These are phyloP conservation scores for Mythimna albipuncta DNA, from an alignment of 2,888 invertebrate species.

Conservation along the genomic window DNA sequence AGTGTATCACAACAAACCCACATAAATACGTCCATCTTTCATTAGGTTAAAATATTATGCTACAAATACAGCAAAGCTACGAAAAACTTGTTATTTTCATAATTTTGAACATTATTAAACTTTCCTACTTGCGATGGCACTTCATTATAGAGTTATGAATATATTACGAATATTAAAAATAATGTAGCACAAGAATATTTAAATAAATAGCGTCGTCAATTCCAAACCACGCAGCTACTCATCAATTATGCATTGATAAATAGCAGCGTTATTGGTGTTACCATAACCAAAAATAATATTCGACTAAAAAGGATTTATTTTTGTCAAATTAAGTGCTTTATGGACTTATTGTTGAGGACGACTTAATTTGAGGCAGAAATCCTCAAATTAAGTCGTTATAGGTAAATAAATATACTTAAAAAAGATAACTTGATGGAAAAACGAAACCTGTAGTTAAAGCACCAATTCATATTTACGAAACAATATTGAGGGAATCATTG, in stretches of 20 bases:
- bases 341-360: not conserved
- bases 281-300: conserved; percentile 1
- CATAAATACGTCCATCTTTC: too few relatives aligned
- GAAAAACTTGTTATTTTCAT: not conserved
- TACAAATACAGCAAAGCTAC: not conserved
- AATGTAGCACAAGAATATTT: conserved; percentile 22
- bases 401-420: not conserved
- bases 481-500: not conserved
- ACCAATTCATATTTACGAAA: not conserved
- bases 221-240: conserved; percentile 7
- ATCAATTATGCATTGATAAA: conserved; percentile 29
- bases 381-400: not conserved
- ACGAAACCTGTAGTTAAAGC: not conserved
- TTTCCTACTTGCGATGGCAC: not conserved
- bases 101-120: not conserved
- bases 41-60: not conserved
- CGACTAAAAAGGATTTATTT: not conserved
- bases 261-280: not conserved
- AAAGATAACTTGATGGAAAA: not conserved
- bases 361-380: too few relatives aligned
- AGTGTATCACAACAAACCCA: too few relatives aligned
- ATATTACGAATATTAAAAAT: not conserved
- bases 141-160: not conserved
- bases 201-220: conserved; percentile 23
- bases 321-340: not conserved